These are phyloP conservation scores for Clarias magur DNA, from an alignment of 2,113 vertebrate genomes.

Conservation along the genomic window DNA sequence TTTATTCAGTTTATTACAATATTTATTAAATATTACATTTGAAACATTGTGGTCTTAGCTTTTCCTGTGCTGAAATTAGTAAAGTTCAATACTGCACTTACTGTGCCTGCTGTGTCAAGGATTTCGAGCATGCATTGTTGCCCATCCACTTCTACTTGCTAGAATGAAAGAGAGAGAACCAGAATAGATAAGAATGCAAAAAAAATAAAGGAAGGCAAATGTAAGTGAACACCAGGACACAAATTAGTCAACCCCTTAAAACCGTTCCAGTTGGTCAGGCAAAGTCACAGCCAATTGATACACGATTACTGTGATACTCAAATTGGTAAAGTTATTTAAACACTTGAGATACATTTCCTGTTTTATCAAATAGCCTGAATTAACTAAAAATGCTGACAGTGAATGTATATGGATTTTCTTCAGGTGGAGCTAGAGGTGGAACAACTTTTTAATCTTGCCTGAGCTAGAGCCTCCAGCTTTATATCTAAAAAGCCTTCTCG, in stretches of 20 bases:
- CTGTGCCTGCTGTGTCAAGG: conserved; percentile 96
- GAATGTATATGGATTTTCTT: neutral
- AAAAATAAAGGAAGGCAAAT: neutral
- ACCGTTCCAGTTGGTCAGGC: neutral
- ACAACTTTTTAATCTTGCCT: neutral
- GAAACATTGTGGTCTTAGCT: neutral
- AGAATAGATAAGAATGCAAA: neutral
- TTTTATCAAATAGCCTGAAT: neutral
- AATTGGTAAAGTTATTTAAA: neutral
- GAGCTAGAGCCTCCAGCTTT: neutral
- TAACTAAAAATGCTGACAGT: neutral
- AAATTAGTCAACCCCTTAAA: neutral
- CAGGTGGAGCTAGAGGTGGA: neutral
- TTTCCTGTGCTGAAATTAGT: neutral
- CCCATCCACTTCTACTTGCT: conserved; percentile 99
- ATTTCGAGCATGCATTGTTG: conserved; percentile 99
- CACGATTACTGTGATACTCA: neutral
- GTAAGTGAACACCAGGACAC: neutral
- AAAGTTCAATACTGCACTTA: conserved; percentile 69
- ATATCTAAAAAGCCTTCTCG: neutral
- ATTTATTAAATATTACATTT: too few relatives aligned
- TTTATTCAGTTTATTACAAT: too few relatives aligned
- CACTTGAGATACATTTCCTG: neutral
- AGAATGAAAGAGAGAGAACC: conserved; percentile 48
- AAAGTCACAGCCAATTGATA: conserved; percentile 9